Evolutionary conservation across 1,140 invertebrate species (phyloP), one percentile per base, ranked within the genome.

Genomic region (Octopus bimaculoides): DNA sequence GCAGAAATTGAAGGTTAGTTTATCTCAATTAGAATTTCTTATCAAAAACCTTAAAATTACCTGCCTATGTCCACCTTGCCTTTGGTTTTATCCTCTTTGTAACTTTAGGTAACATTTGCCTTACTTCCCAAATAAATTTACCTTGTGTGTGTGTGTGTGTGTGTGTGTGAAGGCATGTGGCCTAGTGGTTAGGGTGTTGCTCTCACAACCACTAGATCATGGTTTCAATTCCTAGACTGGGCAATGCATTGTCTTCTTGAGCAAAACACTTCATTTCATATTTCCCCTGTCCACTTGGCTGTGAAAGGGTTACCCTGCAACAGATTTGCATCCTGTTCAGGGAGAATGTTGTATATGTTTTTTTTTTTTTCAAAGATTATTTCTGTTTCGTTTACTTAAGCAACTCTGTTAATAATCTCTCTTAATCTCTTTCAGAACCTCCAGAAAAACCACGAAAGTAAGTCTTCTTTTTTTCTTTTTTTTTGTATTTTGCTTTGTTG

Each of bases 401-500:
- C 17, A 69, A n/a, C 66, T 69, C 26, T n/a, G 26, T 69, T 69
- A 6, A 12, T 14, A 69, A n/a, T 20, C 66, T 41, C 52, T 41
- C 52, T 8, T 41, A 41, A 7, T 20, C 41, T 75, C 52, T 75
- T 75, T 75, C 74, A 75, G 74, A 75, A 75, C 74, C 74, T 10
- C 74, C 74, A 7, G 74, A 75, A 52, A 75, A 75, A 75, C 74
- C 74, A 20, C 26, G 74, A 52, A 75, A 75, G 74, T 75, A 54
- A 75, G 74, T 75, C 20, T 75, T 4, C 14, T 75, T 7, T 41
- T 75, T 12, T 41, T 74, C 8, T 1, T 0, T 74, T 8, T 17
- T 52, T 74, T 20, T 20, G 9, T 4, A 74, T 74, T 74, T 74
- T 26, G 56, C 3, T 61, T 61, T 10, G 17, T 10, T 61, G 17